Percentiles rank a stretch among this genome's conserved stretches.
Conservation (phyloP, 2,113 vertebrate genomes). For the Coracopsis vasa region DNA sequence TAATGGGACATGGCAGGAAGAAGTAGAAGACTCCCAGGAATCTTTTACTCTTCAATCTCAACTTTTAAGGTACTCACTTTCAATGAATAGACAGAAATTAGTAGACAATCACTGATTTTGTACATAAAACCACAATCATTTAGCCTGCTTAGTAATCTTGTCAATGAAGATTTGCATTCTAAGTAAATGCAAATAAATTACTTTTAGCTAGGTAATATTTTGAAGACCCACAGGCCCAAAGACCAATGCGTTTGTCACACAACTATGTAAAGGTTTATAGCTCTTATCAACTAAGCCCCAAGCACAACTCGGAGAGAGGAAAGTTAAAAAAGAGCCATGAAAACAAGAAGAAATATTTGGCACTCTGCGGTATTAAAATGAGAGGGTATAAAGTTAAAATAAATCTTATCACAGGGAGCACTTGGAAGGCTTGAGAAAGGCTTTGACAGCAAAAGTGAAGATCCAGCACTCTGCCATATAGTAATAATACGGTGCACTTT, state of each 20-base stretch:
- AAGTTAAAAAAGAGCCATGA: neutral
- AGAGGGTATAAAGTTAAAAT: neutral
- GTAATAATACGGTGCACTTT: neutral
- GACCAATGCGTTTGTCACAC: neutral
- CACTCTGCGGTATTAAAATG: neutral
- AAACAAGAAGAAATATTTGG: neutral
- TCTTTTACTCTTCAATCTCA: neutral
- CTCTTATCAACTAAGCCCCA: neutral
- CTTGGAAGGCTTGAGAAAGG: accelerated
- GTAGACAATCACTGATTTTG: neutral
- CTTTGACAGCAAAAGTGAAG: neutral
- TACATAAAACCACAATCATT: neutral
- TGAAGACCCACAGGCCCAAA: neutral
- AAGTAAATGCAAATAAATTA: neutral
- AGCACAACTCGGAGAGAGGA: neutral
- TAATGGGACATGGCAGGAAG: neutral
- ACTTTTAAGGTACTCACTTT: neutral
- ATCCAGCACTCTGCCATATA: neutral
- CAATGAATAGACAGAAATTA: neutral
- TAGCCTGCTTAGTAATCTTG: neutral
- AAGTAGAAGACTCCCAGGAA: neutral
- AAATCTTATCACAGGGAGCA: neutral
- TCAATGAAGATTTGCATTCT: neutral
- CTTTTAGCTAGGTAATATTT: neutral
- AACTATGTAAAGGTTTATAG: neutral